Base-by-base conservation (phyloP, 2,797 vertebrate genomes). In the Acanthurus tractus region DNA sequence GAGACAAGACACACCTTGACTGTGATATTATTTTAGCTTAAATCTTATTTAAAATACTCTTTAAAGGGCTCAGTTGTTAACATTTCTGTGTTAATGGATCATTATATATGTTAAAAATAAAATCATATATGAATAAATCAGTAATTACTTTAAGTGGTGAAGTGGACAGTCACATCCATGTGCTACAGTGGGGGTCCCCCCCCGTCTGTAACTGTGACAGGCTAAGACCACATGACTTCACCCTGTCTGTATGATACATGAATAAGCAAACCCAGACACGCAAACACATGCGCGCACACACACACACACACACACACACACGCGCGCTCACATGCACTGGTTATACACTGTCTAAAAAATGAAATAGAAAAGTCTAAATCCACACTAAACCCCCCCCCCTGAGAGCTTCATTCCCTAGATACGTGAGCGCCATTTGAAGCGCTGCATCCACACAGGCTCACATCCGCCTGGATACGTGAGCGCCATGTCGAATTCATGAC, bases 391-490 rank as follows among this genome's bases (percentile, higher is more conserved):
- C 77, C 87, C 87, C 77, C 87, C 87, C 65, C 71, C 42, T n/a
- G 63, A 85, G 86, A 88, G 81, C 79, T 92, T 86, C 89, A 78
- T 85, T 86, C 86, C 78, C 76, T 61, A 65, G 80, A 90, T 89
- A 90, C 90, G 88, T 93, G 92, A 92, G 89, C 66, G 55, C 91
- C 90, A 92, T 93, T 90, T 85, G 85, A 93, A 94, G 83, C 57
- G 44, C 71, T 80, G 83, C 86, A 86, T 89, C 86, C 87, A 86
- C 89, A 90, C 86, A 89, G 69, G 55, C 85, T 93, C 89, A 89
- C 93, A 94, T 93, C 90, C 93, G 89, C 92, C 89, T 92, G 86
- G 82, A 89, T 95, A 93, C 88, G 93, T 93, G 93, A 95, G 91
- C 81, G 74, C 93, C 93, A 93, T 95, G 92, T 93, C 88, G 89